Evolutionary conservation across 1,140 invertebrate species (phyloP), one percentile per base, ranked within the genome.

Genomic region (Heliothis virescens): DNA sequence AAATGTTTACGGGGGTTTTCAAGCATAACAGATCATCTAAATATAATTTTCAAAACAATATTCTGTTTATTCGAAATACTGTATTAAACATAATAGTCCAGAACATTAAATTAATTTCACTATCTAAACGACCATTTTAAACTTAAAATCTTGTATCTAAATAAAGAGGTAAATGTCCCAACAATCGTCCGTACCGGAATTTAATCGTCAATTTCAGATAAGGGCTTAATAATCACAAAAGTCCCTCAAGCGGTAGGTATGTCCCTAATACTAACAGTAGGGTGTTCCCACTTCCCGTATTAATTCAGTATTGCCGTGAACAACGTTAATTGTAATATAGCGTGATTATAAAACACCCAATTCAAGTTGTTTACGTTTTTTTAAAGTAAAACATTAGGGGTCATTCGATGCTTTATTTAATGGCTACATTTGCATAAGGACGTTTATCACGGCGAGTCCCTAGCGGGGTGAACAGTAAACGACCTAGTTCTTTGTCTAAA

Each of bases 311-410:
- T 53, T 48, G 75, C 75, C 62, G 75, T 78, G 77, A 79, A 79
- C 78, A 48, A 62, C 55, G 55, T 72, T 90, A 90, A 90, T 91
- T 83, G 87, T 85, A 77, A 71, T 85, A 86, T 91, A 83, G 85
- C 89, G 89, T 90, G 88, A 79, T 80, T 73, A 83, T 77, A 84
- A 85, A 87, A 89, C 85, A 87, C 83, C 84, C 83, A 86, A 87
- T 87, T 87, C 82, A 81, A 82, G 80, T 85, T 86, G 76, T 85
- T 85, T 84, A 79, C 75, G 47, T 82, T 81, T 82, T 83, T 83
- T 72, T 71, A 81, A 75, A 77, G 78, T 74, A 63, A 62, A 59
- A 48, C 60, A 76, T 65, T 78, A 72, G 41, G 52, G 65, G 76
- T 47, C 73, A 67, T 78, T 75, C 67, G 75, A 78, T 76, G 78